A percentile compares a stretch with the other conserved stretches of the same genome.
These are phyloP conservation scores for Habrosyne pyritoides DNA, from an alignment of 2,888 invertebrate genomes.

Conservation along the genomic window DNA sequence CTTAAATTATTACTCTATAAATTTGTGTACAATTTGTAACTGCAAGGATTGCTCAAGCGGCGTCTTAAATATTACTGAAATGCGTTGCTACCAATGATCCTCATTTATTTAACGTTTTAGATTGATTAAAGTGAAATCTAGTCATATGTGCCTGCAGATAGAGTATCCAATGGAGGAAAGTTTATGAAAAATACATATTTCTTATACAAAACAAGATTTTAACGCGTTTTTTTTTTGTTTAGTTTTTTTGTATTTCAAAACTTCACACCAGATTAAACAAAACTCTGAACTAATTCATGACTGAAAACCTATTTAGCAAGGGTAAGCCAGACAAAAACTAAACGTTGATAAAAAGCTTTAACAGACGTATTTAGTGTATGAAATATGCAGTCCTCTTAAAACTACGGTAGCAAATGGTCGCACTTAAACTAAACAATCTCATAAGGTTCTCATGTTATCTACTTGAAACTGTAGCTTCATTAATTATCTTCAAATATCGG, in stretches of 20 bases:
- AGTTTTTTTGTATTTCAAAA: no score
- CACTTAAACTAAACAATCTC: slow-evolving; percentile 58
- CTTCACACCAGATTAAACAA: no score
- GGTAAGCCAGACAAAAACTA: background rate
- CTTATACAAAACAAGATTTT: no score
- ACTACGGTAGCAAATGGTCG: slow-evolving; percentile 61
- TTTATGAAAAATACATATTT: no score
- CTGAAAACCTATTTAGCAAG: slow-evolving; percentile 4
- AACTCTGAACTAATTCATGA: background rate
- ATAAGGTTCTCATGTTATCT: slow-evolving; percentile 60
- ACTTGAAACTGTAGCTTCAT: slow-evolving; percentile 62
- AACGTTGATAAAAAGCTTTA: slow-evolving; percentile 23
- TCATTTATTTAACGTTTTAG: background rate
- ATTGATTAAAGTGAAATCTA: background rate
- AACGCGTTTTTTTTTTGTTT: no score
- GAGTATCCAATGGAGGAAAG: no score
- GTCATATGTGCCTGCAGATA: background rate
- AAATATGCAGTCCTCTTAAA: slow-evolving; percentile 63
- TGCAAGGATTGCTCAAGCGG: background rate
- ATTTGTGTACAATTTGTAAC: background rate
- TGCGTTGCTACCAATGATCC: background rate
- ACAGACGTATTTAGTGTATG: slow-evolving; percentile 63
- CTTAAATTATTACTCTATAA: background rate
- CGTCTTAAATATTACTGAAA: background rate
- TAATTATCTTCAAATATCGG: slow-evolving; percentile 74